Evolutionary conservation across 2,797 vertebrate species (phyloP).

Genomic region (Anguilla marmorata): DNA sequence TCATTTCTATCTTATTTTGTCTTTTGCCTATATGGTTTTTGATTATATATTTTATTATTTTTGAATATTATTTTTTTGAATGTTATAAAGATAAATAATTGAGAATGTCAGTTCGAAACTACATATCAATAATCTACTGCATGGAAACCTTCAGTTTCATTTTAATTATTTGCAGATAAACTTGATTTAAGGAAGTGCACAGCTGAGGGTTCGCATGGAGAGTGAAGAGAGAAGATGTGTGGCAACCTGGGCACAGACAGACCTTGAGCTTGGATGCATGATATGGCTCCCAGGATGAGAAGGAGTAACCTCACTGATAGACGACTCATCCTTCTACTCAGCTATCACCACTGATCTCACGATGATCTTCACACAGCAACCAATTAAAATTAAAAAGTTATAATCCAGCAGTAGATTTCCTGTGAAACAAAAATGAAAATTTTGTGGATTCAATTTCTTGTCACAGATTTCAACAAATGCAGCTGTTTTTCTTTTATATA

Average conservation of each 20-base stretch:
- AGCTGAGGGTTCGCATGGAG: not conserved
- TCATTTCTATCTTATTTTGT: no score
- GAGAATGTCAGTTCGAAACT: no score
- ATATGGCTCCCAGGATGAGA: constrained; percentile 60
- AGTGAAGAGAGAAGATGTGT: not conserved
- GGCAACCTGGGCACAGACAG: constrained; percentile 34
- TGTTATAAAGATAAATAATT: no score
- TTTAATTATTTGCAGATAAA: no score
- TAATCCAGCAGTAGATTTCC: constrained; percentile 39
- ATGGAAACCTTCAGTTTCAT: no score
- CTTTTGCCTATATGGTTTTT: no score
- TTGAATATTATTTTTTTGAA: no score
- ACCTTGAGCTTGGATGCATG: constrained; percentile 64
- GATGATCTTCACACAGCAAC: constrained; percentile 46
- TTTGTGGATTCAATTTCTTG: not conserved
- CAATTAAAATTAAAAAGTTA: constrained; percentile 42
- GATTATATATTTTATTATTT: no score
- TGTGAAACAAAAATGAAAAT: constrained; percentile 27
- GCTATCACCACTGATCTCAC: constrained; percentile 42
- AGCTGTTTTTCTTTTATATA: not conserved
- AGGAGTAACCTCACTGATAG: constrained; percentile 54
- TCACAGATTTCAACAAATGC: not conserved
- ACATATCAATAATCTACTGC: no score
- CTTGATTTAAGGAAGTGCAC: not conserved
- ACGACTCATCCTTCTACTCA: constrained; percentile 52